Percentiles rank a stretch among this genome's conserved stretches.
Conservation (phyloP, 2,888 invertebrate species). For the Halictus ligatus region DNA sequence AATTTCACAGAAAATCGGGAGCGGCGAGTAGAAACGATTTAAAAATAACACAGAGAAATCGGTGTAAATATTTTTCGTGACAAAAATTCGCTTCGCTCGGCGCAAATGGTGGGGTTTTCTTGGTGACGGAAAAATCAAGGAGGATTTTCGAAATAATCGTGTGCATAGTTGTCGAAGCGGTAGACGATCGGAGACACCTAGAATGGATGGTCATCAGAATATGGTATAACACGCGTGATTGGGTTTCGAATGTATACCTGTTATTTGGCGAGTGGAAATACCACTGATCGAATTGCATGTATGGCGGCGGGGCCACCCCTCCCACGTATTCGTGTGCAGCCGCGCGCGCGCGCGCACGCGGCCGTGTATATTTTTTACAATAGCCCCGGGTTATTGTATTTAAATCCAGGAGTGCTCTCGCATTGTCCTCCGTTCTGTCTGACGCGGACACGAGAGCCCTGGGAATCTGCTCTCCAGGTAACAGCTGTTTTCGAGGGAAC, state of each 20-base stretch:
- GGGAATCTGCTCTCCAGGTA: constrained; percentile 73
- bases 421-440: constrained; percentile 62
- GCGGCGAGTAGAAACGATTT: neutral
- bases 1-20: neutral
- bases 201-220: constrained; percentile 50
- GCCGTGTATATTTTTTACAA: constrained; percentile 63
- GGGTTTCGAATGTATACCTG: constrained; percentile 64
- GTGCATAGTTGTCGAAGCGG: constrained; percentile 28
- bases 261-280: constrained; percentile 68
- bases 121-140: neutral
- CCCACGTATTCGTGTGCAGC: constrained; percentile 27
- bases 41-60: neutral
- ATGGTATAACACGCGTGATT: constrained; percentile 67
- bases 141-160: neutral
- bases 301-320: constrained; percentile 25
- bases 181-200: constrained; percentile 40
- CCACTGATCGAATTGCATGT: constrained; percentile 54
- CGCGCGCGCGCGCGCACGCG: constrained; percentile 25
- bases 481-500: constrained; percentile 73
- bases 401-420: constrained; percentile 70
- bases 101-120: neutral
- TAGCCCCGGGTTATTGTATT: constrained; percentile 76
- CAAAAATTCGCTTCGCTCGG: neutral
- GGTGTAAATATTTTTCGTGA: neutral
- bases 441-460: constrained; percentile 64